Evolutionary conservation across 1,140 invertebrate species (phyloP).

Genomic region (Meloidogyne exigua): DNA sequence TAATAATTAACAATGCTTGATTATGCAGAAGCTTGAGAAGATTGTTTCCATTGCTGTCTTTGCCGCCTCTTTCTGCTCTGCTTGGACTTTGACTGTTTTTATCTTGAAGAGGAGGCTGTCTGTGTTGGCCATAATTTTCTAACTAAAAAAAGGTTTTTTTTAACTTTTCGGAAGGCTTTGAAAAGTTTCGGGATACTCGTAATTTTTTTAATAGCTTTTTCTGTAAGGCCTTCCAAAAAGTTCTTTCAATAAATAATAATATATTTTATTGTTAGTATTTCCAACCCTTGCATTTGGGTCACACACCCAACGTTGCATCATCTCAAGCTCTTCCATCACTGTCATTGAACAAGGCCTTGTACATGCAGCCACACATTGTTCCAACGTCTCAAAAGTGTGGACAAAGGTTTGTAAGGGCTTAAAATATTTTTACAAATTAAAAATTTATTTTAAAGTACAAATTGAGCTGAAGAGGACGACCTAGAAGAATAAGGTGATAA

Average conservation of each 20-base stretch:
- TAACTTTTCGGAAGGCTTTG: too few species aligned
- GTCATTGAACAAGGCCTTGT: conserved; percentile 28
- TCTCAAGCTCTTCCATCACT: conserved; percentile 33
- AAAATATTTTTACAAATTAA: conserved; percentile 1
- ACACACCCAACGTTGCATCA: conserved; percentile 43
- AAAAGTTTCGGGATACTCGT: too few species aligned
- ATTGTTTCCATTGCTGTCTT: background rate
- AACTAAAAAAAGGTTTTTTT: background rate
- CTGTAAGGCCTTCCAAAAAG: too few species aligned
- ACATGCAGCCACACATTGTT: conserved; percentile 27
- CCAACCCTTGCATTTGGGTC: background rate
- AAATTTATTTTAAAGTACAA: background rate
- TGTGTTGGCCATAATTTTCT: background rate
- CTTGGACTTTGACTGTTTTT: background rate
- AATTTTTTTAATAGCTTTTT: too few species aligned
- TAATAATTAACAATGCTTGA: conserved; percentile 1
- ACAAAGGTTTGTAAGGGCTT: conserved; percentile 22
- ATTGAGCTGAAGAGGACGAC: background rate
- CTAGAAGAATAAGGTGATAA: background rate
- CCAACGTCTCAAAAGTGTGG: conserved; percentile 32
- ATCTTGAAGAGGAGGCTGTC: background rate
- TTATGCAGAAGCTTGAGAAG: background rate
- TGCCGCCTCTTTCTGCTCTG: background rate
- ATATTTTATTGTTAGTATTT: too few species aligned
- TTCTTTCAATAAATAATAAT: too few species aligned